Conservation (phyloP, 1,140 invertebrate species). For the Pararge aegeria region DNA sequence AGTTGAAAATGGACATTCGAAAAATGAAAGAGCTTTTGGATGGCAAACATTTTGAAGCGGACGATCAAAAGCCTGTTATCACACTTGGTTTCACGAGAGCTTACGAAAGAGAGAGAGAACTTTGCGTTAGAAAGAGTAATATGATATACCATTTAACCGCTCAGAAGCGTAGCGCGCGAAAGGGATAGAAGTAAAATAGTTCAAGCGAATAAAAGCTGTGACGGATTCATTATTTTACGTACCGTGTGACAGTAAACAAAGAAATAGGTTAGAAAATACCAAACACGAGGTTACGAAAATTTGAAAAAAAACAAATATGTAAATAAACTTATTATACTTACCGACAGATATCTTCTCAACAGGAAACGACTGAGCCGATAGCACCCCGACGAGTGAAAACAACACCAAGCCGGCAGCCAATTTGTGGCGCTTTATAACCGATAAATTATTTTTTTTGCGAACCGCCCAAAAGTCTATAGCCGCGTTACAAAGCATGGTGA, state of each 20-base stretch:
- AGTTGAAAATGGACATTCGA: too few relatives aligned
- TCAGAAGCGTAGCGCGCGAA: constrained; percentile 33
- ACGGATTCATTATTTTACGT: background rate
- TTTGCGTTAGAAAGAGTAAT: constrained; percentile 55
- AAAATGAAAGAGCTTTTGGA: background rate
- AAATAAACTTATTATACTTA: constrained; percentile 42
- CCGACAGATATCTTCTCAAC: constrained; percentile 68
- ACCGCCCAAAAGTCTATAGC: background rate
- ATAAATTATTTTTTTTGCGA: background rate
- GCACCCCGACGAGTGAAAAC: constrained; percentile 47
- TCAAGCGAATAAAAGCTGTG: constrained; percentile 9
- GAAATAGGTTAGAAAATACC: too few relatives aligned
- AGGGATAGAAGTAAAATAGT: constrained; percentile 47
- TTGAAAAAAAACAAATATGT: constrained; percentile 11
- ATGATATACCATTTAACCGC: constrained; percentile 45
- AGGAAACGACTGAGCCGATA: constrained; percentile 56
- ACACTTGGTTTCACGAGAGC: constrained; percentile 13
- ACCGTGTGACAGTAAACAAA: background rate
- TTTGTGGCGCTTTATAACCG: constrained; percentile 22
- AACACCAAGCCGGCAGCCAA: constrained; percentile 45
- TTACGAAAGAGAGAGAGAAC: constrained; percentile 34
- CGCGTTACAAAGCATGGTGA: background rate
- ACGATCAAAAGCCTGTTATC: constrained; percentile 21
- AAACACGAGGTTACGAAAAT: background rate
- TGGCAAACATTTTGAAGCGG: constrained; percentile 28